Percentiles rank a stretch among this genome's conserved stretches.
These are phyloP conservation scores for Ernsta delagoae DNA, from an alignment of 2,888 invertebrate species.

Conservation along the genomic window DNA sequence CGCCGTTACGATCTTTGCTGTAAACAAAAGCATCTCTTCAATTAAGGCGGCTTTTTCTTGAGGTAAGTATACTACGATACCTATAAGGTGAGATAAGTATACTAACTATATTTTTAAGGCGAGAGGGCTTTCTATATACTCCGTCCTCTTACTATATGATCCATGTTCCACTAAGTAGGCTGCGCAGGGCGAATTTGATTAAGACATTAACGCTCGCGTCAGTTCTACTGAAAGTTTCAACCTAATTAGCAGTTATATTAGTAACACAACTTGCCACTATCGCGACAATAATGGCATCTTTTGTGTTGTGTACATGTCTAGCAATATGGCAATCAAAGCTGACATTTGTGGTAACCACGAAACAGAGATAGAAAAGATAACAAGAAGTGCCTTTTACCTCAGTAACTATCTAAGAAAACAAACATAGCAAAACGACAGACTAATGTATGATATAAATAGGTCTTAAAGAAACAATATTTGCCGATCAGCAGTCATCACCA, in stretches of 20 bases:
- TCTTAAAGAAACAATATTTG: no score
- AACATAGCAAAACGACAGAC: no score
- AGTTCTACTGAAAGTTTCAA: slow-evolving; percentile 41
- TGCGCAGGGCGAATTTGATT: slow-evolving; percentile 43
- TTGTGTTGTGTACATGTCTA: slow-evolving; percentile 6
- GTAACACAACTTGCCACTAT: slow-evolving; percentile 39
- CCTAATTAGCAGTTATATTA: slow-evolving; percentile 44
- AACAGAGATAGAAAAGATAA: neutral
- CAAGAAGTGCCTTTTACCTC: neutral
- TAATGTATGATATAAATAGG: no score
- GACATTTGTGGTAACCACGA: slow-evolving; percentile 5
- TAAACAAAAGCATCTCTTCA: no score
- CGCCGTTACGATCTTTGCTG: no score
- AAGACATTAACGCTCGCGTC: slow-evolving; percentile 42
- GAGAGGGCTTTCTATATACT: neutral
- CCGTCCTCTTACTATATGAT: neutral
- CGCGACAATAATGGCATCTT: slow-evolving; percentile 28
- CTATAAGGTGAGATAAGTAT: no score
- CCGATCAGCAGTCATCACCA: no score
- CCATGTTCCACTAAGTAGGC: slow-evolving; percentile 8
- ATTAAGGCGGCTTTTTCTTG: no score
- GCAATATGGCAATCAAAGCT: slow-evolving; percentile 13
- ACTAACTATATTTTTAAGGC: no score
- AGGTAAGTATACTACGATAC: no score
- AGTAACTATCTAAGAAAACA: no score